These are phyloP conservation scores for Peribatodes rhomboidaria DNA, from an alignment of 2,888 invertebrate genomes.

Conservation along the genomic window DNA sequence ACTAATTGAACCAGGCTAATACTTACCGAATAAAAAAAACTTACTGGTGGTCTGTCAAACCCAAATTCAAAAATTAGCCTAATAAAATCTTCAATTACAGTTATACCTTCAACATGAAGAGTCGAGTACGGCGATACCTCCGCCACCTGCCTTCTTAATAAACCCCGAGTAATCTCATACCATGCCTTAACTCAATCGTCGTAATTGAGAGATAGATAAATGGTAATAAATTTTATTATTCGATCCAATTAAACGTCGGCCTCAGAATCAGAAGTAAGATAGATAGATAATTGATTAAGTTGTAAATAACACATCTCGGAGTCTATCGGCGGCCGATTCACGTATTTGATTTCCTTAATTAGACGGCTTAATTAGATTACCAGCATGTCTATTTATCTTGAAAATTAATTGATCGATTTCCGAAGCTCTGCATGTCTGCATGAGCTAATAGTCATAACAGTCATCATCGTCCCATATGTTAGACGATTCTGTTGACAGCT, in stretches of 20 bases:
- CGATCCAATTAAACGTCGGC: conserved; percentile 55
- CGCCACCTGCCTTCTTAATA: conserved; percentile 57
- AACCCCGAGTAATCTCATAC: conserved; percentile 48
- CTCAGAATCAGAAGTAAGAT: conserved; percentile 46
- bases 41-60: conserved; percentile 26
- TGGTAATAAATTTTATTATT: conserved; percentile 58
- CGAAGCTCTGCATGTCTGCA: not conserved
- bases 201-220: conserved; percentile 63
- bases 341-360: conserved; percentile 45
- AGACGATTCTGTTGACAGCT: too few relatives aligned
- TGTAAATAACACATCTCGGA: conserved; percentile 54
- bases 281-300: conserved; percentile 55
- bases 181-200: conserved; percentile 50
- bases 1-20: not conserved
- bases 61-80: conserved; percentile 11
- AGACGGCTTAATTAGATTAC: conserved; percentile 37
- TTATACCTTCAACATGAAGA: conserved; percentile 38
- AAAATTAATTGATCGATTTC: conserved; percentile 35
- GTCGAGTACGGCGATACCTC: conserved; percentile 27
- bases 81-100: conserved; percentile 33
- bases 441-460: too few relatives aligned
- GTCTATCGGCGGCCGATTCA: conserved; percentile 42
- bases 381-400: conserved; percentile 24
- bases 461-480: too few relatives aligned
- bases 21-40: not conserved